Evolutionary conservation across 2,797 vertebrate genomes (phyloP).

Genomic region (Chrysocyon brachyurus): DNA sequence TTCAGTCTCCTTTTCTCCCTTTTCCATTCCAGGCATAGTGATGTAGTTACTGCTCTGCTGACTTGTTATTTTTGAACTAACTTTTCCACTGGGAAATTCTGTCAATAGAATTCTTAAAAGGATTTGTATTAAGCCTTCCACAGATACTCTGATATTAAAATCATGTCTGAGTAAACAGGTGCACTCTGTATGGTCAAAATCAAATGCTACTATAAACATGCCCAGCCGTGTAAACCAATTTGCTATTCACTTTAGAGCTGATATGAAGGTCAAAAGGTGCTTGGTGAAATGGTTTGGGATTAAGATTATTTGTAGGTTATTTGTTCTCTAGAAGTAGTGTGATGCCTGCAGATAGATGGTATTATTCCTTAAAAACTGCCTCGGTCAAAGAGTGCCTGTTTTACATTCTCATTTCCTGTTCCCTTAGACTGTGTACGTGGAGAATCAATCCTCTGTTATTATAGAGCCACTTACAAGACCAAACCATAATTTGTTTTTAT

Average conservation of each 20-base stretch:
- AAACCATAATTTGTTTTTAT: not conserved
- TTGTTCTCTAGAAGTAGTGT: not conserved
- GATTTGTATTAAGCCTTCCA: constrained; percentile 68
- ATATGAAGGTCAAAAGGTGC: constrained; percentile 56
- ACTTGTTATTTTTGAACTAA: constrained; percentile 44
- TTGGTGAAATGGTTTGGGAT: not conserved
- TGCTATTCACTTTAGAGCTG: not conserved
- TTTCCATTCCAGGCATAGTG: not conserved
- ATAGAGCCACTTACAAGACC: not conserved
- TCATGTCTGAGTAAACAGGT: constrained; percentile 53
- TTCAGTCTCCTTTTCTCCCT: not conserved
- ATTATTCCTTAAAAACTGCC: not conserved
- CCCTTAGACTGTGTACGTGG: not conserved
- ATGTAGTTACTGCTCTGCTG: not conserved
- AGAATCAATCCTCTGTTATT: not conserved
- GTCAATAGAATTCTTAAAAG: constrained; percentile 62
- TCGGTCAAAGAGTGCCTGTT: not conserved
- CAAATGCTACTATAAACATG: constrained; percentile 43
- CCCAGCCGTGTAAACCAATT: constrained; percentile 46
- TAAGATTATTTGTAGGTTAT: not conserved
- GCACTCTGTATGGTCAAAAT: constrained; percentile 39
- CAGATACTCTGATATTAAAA: constrained; percentile 62
- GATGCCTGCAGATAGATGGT: not conserved
- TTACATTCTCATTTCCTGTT: not conserved
- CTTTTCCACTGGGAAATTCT: constrained; percentile 46